Conservation (phyloP, 2,888 invertebrate species). For the Leptura quadrifasciata region DNA sequence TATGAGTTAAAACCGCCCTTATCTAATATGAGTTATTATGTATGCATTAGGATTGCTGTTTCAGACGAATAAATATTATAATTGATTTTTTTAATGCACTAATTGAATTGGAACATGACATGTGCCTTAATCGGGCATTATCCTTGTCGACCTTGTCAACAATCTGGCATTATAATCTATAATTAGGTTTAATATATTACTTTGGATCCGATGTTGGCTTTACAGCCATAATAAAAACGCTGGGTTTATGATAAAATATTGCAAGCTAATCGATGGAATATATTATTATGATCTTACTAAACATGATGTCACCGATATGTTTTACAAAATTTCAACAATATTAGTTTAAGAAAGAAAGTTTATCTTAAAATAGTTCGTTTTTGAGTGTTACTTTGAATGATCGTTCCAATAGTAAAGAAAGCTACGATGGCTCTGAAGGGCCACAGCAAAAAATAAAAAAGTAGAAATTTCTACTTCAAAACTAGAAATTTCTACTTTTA, state of each 20-base stretch:
- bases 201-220: background rate
- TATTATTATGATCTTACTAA: too few relatives aligned
- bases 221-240: background rate
- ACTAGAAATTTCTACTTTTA: too few relatives aligned
- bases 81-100: background rate
- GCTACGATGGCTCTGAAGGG: too few relatives aligned
- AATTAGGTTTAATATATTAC: background rate
- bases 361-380: too few relatives aligned
- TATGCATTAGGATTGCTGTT: background rate
- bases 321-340: too few relatives aligned
- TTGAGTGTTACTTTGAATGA: too few relatives aligned
- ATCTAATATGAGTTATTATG: background rate
- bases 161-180: background rate
- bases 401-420: too few relatives aligned
- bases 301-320: too few relatives aligned
- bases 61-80: background rate
- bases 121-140: background rate
- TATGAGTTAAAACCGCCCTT: too few relatives aligned
- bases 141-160: constrained; percentile 10
- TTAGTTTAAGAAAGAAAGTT: too few relatives aligned
- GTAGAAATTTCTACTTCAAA: too few relatives aligned
- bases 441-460: too few relatives aligned
- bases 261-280: background rate
- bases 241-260: background rate
- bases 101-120: background rate